Evolutionary conservation across 2,888 invertebrate species (phyloP).

Genomic region (Onthophagus sagittarius): DNA sequence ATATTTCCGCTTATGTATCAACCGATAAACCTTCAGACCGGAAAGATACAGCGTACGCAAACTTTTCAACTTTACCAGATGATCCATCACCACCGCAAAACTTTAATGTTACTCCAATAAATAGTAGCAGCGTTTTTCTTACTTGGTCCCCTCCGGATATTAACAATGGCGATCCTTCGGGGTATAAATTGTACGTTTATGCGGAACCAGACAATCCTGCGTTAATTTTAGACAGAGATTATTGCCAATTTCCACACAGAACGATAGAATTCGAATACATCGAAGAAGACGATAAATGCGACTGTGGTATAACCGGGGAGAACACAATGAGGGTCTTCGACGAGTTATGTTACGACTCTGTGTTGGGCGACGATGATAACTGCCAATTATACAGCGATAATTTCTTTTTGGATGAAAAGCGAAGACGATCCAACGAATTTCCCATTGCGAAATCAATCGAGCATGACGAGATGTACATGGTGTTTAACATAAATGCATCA

Average conservation of each 20-base stretch:
- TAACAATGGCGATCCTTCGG: constrained; percentile 41
- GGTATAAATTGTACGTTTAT: constrained; percentile 44
- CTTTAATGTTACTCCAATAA: constrained; percentile 38
- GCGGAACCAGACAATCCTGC: constrained; percentile 33
- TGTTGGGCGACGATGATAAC: not conserved
- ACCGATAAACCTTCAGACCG: constrained; percentile 51
- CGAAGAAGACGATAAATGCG: constrained; percentile 1
- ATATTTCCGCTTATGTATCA: constrained; percentile 54
- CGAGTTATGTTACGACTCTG: constrained; percentile 12
- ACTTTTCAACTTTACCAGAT: constrained; percentile 62
- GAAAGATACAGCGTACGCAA: constrained; percentile 55
- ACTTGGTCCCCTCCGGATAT: constrained; percentile 58
- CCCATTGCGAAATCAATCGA: not conserved
- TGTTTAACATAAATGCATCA: constrained; percentile 21
- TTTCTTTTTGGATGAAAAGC: not conserved
- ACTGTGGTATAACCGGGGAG: not conserved
- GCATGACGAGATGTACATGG: not conserved
- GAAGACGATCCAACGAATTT: constrained; percentile 1
- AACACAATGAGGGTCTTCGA: not conserved
- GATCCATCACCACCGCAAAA: constrained; percentile 49
- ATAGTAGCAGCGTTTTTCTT: constrained; percentile 46
- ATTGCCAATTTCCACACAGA: constrained; percentile 29
- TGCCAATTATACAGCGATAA: constrained; percentile 13
- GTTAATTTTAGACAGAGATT: constrained; percentile 31
- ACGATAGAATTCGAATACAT: not conserved